phyloP scores from a whole-genome alignment of 2,797 vertebrate genomes.

The Tauraco hartlaubi region DNA sequence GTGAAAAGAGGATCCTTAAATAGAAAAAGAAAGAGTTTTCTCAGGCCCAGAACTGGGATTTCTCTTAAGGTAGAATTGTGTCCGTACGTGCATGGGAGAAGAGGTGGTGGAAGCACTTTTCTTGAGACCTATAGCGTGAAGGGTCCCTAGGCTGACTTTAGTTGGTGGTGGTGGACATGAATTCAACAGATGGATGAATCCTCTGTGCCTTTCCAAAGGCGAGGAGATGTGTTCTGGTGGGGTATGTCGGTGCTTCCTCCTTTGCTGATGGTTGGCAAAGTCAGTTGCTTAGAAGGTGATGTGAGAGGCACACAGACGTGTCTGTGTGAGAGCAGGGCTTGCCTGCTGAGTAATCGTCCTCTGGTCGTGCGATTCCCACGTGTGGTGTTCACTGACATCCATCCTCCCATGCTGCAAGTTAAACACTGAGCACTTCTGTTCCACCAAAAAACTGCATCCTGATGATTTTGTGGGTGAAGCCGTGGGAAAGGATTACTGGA shows the following conservation, averaged over 20 bases:
- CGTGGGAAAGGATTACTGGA: not conserved
- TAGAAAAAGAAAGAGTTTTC: not conserved
- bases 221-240: not conserved
- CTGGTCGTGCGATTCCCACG: not conserved
- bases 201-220: not conserved
- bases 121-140: not conserved
- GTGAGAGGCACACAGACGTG: not conserved
- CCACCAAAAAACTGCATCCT: not conserved
- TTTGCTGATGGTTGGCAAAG: not conserved
- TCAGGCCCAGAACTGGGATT: not conserved
- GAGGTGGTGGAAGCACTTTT: not conserved
- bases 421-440: not conserved
- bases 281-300: not conserved
- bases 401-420: not conserved
- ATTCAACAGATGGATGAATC: not conserved
- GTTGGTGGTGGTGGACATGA: not conserved
- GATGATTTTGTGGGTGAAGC: not conserved
- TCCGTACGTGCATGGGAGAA: fast-evolving
- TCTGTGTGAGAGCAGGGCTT: not conserved
- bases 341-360: not conserved
- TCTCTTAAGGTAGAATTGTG: constrained; percentile 28
- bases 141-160: not conserved
- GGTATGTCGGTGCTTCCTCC: not conserved
- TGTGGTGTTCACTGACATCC: not conserved
- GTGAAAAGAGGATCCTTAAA: constrained; percentile 53